These are phyloP conservation scores for Ardeotis arabs DNA, from an alignment of 2,113 vertebrate genomes.

Conservation along the genomic window DNA sequence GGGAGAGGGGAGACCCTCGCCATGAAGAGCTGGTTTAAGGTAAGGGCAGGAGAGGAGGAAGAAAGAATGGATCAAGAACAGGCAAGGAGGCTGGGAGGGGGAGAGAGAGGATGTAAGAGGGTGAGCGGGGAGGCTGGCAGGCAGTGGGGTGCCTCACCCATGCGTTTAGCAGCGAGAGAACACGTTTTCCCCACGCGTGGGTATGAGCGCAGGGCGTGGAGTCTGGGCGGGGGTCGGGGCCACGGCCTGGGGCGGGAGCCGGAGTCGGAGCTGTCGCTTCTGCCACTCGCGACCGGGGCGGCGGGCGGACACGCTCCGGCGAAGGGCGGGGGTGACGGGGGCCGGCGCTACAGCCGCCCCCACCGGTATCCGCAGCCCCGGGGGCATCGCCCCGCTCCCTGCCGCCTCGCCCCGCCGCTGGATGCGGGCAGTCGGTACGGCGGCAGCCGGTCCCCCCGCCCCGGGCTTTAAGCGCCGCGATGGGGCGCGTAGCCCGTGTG, in stretches of 20 bases:
- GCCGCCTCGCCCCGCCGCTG: background rate
- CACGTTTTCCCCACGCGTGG: background rate
- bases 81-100: background rate
- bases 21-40: background rate
- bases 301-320: background rate
- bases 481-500: background rate
- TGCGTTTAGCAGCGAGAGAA: background rate
- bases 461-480: background rate
- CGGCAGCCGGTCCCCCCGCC: too few species aligned
- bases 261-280: background rate
- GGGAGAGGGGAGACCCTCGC: rapidly evolving
- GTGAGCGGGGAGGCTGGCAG: background rate
- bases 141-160: background rate
- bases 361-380: background rate
- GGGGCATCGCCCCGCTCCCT: background rate
- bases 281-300: background rate
- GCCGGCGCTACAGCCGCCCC: too few species aligned
- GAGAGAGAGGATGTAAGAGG: background rate
- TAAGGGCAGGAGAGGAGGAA: background rate
- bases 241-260: background rate
- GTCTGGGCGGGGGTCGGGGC: background rate
- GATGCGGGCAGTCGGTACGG: background rate
- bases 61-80: too few species aligned
- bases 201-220: background rate
- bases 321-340: background rate